A percentile compares a stretch with the other conserved stretches of the same genome.
These are phyloP conservation scores for Oreonectes daqikongensis DNA, from an alignment of 2,797 vertebrate genomes.

Conservation along the genomic window DNA sequence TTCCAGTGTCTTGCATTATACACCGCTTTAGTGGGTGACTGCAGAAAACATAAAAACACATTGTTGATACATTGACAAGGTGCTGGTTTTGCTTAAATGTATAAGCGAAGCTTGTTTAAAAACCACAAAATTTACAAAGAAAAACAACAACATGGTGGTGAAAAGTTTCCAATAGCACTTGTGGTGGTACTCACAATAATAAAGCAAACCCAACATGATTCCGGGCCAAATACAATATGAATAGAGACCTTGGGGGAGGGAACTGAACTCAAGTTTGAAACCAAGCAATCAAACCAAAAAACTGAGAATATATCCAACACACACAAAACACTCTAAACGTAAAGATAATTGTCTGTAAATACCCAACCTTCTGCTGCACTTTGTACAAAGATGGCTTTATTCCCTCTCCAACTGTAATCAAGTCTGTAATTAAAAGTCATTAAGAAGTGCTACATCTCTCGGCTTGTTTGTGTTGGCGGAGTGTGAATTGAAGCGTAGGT, in stretches of 20 bases:
- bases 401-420: slow-evolving; percentile 22
- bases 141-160: neutral
- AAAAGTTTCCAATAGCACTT: neutral
- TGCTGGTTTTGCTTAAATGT: too few relatives aligned
- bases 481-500: slow-evolving; percentile 44
- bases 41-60: slow-evolving; percentile 15
- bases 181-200: neutral
- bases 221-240: neutral
- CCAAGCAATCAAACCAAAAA: slow-evolving; percentile 4
- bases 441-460: slow-evolving; percentile 40
- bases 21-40: slow-evolving; percentile 90
- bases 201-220: neutral
- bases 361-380: neutral
- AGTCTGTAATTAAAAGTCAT: slow-evolving; percentile 52
- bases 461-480: slow-evolving; percentile 37
- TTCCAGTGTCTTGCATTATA: slow-evolving; percentile 93
- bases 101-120: too few relatives aligned
- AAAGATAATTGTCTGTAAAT: slow-evolving; percentile 14
- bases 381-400: slow-evolving; percentile 16
- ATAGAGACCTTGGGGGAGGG: slow-evolving; percentile 2
- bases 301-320: neutral
- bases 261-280: neutral
- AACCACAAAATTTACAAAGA: neutral
- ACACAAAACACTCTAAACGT: neutral
- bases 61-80: too few relatives aligned